Evolutionary conservation across 1,140 invertebrate genomes (phyloP).

Genomic region (Andricus grossulariae): DNA sequence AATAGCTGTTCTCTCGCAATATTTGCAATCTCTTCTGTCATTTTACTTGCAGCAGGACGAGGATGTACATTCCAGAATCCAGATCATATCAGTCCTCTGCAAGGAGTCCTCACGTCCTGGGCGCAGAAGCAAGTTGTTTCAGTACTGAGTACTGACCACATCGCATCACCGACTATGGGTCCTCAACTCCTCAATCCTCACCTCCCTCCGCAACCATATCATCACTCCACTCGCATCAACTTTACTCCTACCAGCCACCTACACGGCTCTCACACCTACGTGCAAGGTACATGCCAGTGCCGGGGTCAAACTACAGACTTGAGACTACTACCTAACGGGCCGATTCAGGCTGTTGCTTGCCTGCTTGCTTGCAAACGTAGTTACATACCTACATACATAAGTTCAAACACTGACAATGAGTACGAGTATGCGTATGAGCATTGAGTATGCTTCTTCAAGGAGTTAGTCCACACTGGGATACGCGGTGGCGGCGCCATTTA

Average conservation of each 20-base stretch:
- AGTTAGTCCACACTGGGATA: slow-evolving; percentile 22
- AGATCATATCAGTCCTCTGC: background rate
- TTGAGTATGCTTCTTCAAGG: slow-evolving; percentile 18
- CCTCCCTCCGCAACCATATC: slow-evolving; percentile 26
- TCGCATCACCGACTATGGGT: slow-evolving; percentile 20
- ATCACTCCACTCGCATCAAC: slow-evolving; percentile 18
- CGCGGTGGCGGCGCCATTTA: slow-evolving; percentile 44
- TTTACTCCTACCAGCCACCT: slow-evolving; percentile 49
- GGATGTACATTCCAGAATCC: slow-evolving; percentile 14
- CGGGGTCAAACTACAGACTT: slow-evolving; percentile 17
- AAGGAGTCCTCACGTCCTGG: slow-evolving; percentile 2
- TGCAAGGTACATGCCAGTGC: slow-evolving; percentile 27
- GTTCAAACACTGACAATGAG: background rate
- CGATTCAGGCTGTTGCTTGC: slow-evolving; percentile 11
- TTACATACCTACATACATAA: slow-evolving; percentile 2
- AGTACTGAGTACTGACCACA: slow-evolving; percentile 26
- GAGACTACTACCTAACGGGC: no score
- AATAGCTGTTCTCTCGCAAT: no score
- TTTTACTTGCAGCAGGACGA: no score
- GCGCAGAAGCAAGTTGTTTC: slow-evolving; percentile 14
- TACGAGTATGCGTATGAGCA: no score
- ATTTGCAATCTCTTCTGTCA: no score
- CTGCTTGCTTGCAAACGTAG: background rate
- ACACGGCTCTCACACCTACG: slow-evolving; percentile 52
- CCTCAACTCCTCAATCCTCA: background rate